Conservation (phyloP, 2,888 invertebrate genomes). For the Achlya flavicornis region DNA sequence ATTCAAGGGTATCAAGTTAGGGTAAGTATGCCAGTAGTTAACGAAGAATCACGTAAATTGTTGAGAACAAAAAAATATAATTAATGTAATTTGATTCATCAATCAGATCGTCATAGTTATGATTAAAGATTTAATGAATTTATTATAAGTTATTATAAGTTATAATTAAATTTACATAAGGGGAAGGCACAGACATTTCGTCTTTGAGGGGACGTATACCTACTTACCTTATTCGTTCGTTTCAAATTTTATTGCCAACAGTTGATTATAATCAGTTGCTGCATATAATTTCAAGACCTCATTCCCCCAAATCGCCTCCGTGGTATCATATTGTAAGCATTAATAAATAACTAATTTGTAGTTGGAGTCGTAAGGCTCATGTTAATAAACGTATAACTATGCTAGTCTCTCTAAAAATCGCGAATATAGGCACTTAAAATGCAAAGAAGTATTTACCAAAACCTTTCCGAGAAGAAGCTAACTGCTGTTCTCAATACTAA, state of each 20-base stretch:
- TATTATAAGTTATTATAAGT: too few species aligned
- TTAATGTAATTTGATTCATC: background rate
- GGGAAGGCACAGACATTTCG: background rate
- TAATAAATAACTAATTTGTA: background rate
- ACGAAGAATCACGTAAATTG: background rate
- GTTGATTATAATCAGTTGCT: background rate
- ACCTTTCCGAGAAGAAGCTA: conserved; percentile 65
- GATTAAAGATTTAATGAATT: background rate
- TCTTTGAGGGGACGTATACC: background rate
- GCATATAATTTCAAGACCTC: background rate
- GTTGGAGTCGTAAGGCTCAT: background rate
- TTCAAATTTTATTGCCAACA: background rate
- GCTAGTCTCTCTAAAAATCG: background rate
- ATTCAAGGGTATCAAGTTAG: background rate
- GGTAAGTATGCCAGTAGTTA: background rate
- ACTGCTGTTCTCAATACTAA: conserved; percentile 52
- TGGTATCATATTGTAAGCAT: background rate
- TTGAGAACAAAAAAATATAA: background rate
- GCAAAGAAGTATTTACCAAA: conserved; percentile 49
- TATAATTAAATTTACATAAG: background rate
- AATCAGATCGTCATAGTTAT: background rate
- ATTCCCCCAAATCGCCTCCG: background rate
- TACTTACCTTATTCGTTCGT: background rate
- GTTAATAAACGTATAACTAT: background rate
- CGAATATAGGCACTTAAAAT: conserved; percentile 38